These are phyloP conservation scores for Mugil cephalus DNA, from an alignment of 2,113 vertebrate genomes.

Conservation along the genomic window DNA sequence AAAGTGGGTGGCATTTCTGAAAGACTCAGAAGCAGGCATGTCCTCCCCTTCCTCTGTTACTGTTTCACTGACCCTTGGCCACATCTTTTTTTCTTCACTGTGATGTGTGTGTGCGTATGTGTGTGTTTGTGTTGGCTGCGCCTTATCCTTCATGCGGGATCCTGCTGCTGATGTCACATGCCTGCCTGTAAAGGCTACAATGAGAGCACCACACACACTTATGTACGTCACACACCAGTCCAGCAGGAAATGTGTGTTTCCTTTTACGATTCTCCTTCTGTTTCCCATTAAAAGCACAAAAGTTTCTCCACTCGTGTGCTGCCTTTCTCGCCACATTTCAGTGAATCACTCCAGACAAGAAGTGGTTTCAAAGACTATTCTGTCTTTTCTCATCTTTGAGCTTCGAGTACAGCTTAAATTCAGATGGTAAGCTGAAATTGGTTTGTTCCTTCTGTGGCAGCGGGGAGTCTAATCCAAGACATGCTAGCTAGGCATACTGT, in stretches of 20 bases:
- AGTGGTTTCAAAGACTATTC: background rate
- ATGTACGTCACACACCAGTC: constrained; percentile 59
- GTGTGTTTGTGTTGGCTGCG: constrained; percentile 37
- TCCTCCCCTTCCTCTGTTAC: constrained; percentile 45
- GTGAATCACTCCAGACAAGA: constrained; percentile 38
- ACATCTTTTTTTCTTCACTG: constrained; percentile 45
- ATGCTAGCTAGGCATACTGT: background rate
- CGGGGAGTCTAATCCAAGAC: background rate
- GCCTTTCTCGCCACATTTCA: constrained; percentile 28
- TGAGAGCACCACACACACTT: constrained; percentile 39
- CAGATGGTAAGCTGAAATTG: background rate
- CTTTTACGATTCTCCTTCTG: constrained; percentile 68
- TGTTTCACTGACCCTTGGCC: constrained; percentile 42
- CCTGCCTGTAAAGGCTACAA: constrained; percentile 40
- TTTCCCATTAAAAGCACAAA: constrained; percentile 70
- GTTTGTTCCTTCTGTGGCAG: background rate
- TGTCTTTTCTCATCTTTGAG: background rate
- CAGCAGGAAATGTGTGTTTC: constrained; percentile 76
- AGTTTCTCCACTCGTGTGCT: constrained; percentile 23
- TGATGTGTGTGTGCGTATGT: constrained; percentile 29
- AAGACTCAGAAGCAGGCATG: constrained; percentile 30
- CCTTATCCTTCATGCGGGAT: constrained; percentile 33
- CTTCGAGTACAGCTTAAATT: background rate
- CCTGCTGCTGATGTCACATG: constrained; percentile 69
- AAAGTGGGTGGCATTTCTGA: constrained; percentile 48